Evolutionary conservation across 2,113 vertebrate species (phyloP), one percentile per base, ranked within the genome.

Genomic region (Pipra filicauda): DNA sequence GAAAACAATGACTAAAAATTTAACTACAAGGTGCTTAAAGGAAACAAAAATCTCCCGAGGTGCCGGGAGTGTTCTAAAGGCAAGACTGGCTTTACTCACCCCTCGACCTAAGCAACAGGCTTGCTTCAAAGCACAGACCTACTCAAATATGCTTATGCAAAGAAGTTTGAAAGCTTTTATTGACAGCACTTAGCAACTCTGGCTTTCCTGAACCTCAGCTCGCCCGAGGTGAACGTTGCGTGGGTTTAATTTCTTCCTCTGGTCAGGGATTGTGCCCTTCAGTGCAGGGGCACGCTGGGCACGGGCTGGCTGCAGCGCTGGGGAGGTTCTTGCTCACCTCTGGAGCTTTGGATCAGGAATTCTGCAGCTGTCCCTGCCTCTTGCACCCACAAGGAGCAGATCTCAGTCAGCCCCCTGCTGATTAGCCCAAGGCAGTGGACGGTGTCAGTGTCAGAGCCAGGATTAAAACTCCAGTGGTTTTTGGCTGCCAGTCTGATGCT

Each of bases 391-490:
- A 31, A 89, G 94, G 88, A 95, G 77, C 90, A 92, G 74, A 88
- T 70, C 91, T 41, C 92, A 91, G 71, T 59, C 65, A 51, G 91
- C 37, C 66, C 58, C 86, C 19, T 23, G 16, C 72, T 71, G 83
- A 87, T 96, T 44, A 85, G 89, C 96, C 94, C 54, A 22, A 85
- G 95, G 95, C 94, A 48, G 61, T 75, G 54, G 93, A 88, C 90
- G 96, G 95, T 97, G 95, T 96, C 96, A 79, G 87, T 96, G 94
- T 86, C 95, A 97, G 88, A 92, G 90, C 71, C 95, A 96, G 94
- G 78, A 95, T 95, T 92, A 92, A 94, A 97, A 91, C 91, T 75
- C 49, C 64, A 17, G 90, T 85, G 93, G 90, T 95, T 95, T 94
- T 93, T 94, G 88, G 84, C 96, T 96, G 96, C 94, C 88, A 89